Percentiles rank a stretch among this genome's conserved stretches.
Conservation (phyloP, 2,113 vertebrate species). For the Chaenocephalus aceratus region DNA sequence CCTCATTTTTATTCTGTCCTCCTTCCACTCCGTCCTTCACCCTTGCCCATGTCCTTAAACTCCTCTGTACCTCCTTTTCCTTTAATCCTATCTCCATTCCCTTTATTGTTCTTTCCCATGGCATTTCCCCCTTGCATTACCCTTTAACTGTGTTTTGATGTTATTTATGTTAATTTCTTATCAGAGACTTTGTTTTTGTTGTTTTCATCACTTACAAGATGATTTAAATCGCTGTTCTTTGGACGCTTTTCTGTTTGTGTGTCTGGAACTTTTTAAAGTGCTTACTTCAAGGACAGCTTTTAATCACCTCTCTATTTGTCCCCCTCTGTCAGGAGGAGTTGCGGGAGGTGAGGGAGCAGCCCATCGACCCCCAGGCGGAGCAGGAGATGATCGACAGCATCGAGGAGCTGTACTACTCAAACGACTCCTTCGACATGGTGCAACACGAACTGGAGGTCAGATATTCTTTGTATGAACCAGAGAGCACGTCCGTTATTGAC, state of each 20-base stretch:
- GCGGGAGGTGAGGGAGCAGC: conserved; percentile 92
- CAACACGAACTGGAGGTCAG: conserved; percentile 97
- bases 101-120: conserved; percentile 1
- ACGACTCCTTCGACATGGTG: conserved; percentile 96
- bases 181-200: not conserved
- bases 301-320: conserved; percentile 17
- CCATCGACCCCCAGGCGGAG: conserved; percentile 93
- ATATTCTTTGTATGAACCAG: not conserved
- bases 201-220: conserved; percentile 20
- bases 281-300: conserved; percentile 16
- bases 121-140: not conserved
- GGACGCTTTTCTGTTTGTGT: conserved; percentile 14
- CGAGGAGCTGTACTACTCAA: conserved; percentile 96
- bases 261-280: conserved; percentile 4
- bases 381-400: conserved; percentile 98
- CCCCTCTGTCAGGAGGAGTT: conserved; percentile 89
- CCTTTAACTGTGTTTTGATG: conserved; percentile 7
- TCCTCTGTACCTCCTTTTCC: not conserved
- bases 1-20: conserved; percentile 35
- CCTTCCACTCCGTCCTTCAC: conserved; percentile 34
- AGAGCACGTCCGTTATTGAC: not conserved
- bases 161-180: not conserved
- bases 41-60: conserved; percentile 24
- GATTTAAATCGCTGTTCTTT: conserved; percentile 27
- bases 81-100: not conserved